Conservation (phyloP, 2,797 vertebrate species). For the Xiphophorus birchmanni region DNA sequence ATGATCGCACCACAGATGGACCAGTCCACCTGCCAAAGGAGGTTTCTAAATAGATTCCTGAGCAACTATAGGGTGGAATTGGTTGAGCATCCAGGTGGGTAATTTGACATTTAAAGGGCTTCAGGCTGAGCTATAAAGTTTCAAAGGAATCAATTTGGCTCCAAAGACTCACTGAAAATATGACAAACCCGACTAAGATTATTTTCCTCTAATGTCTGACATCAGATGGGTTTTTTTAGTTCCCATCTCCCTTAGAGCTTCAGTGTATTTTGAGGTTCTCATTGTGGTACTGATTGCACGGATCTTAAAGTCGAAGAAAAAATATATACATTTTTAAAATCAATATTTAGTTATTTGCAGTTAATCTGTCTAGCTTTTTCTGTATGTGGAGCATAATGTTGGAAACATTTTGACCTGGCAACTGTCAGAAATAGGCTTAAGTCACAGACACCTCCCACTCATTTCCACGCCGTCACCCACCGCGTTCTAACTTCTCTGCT, state of each 20-base stretch:
- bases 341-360: neutral
- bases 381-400: conserved; percentile 36
- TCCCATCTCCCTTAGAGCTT: neutral
- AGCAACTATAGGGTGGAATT: conserved; percentile 16
- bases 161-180: neutral
- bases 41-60: conserved; percentile 38
- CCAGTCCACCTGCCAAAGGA: conserved; percentile 43
- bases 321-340: too few relatives aligned
- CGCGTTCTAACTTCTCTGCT: conserved; percentile 24
- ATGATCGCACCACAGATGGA: conserved; percentile 61
- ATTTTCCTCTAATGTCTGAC: neutral
- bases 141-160: neutral
- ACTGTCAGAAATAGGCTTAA: conserved; percentile 60
- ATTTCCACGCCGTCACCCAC: conserved; percentile 21
- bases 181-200: neutral
- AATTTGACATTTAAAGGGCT: conserved; percentile 26
- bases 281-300: neutral
- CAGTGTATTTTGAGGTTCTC: neutral
- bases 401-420: conserved; percentile 31
- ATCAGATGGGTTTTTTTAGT: neutral
- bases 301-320: neutral
- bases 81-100: conserved; percentile 45
- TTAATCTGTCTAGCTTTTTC: neutral
- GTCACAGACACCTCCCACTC: conserved; percentile 61
- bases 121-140: conserved; percentile 1